These are phyloP conservation scores for Bellardia pandia DNA, from an alignment of 2,888 invertebrate genomes.

Conservation along the genomic window DNA sequence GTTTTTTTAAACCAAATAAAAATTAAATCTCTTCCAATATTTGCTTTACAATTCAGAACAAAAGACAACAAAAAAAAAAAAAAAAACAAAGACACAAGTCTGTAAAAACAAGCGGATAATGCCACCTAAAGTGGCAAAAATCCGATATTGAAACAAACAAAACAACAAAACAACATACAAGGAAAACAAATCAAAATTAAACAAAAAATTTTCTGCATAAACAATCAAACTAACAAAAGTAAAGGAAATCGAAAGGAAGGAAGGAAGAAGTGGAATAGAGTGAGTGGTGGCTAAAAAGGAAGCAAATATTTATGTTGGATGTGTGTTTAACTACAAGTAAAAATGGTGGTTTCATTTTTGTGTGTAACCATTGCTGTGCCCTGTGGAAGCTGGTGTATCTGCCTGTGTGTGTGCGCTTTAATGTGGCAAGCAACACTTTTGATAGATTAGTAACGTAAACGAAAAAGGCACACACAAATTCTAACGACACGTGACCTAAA, in stretches of 20 bases:
- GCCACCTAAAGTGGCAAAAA: constrained; percentile 69
- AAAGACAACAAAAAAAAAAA: constrained; percentile 56
- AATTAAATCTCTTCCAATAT: constrained; percentile 61
- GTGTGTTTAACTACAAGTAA: constrained; percentile 16
- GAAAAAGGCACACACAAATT: constrained; percentile 77
- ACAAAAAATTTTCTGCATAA: constrained; percentile 69
- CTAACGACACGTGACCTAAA: constrained; percentile 76
- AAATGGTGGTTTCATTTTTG: constrained; percentile 55
- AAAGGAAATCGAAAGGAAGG: constrained; percentile 29
- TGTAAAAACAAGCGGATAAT: constrained; percentile 61
- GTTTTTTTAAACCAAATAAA: constrained; percentile 56
- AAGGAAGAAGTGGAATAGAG: constrained; percentile 29
- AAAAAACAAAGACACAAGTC: constrained; percentile 47
- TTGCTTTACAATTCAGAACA: constrained; percentile 68
- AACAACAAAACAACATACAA: constrained; percentile 58
- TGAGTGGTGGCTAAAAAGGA: constrained; percentile 68
- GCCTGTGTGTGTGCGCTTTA: background rate
- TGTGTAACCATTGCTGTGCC: background rate
- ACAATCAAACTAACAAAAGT: constrained; percentile 67
- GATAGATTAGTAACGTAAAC: constrained; percentile 82
- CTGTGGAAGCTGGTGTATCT: background rate
- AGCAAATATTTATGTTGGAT: constrained; percentile 32
- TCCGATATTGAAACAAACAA: constrained; percentile 69
- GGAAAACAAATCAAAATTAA: constrained; percentile 73
- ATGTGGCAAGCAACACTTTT: constrained; percentile 72